A percentile compares a stretch with the other conserved stretches of the same genome.
Evolutionary conservation across 2,888 invertebrate genomes (phyloP).

Genomic region (Luperina nickerlii): DNA sequence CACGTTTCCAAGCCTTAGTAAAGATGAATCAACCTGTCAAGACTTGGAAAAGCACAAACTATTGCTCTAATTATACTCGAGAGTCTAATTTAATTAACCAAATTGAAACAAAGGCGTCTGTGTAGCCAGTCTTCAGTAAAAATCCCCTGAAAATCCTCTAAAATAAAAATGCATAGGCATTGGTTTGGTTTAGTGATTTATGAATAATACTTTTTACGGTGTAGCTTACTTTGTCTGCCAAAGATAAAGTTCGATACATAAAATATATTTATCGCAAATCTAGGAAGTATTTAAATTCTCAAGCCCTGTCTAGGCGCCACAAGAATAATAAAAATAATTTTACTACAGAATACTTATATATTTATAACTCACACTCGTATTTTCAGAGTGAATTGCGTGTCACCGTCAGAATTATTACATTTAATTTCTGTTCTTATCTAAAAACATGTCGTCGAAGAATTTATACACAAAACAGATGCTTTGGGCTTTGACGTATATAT

Average conservation of each 20-base stretch:
- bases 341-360: constrained; percentile 45
- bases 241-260: constrained; percentile 47
- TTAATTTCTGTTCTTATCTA: constrained; percentile 68
- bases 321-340: constrained; percentile 47
- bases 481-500: constrained; percentile 57
- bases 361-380: constrained; percentile 67
- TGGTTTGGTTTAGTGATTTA: constrained; percentile 35
- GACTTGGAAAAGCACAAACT: constrained; percentile 18
- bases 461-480: constrained; percentile 71
- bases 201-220: constrained; percentile 36
- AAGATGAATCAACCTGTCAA: constrained; percentile 38
- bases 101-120: constrained; percentile 22
- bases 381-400: constrained; percentile 64
- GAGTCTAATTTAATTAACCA: constrained; percentile 32
- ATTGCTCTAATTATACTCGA: constrained; percentile 26
- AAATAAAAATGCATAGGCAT: not conserved
- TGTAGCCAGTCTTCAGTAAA: not conserved
- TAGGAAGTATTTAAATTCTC: constrained; percentile 45
- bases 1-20: constrained; percentile 24
- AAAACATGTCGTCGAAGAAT: constrained; percentile 71
- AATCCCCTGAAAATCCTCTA: not conserved
- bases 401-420: constrained; percentile 66
- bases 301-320: constrained; percentile 52
- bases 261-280: constrained; percentile 49
- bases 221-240: constrained; percentile 30